A percentile compares a stretch with the other conserved stretches of the same genome.
Conservation (phyloP, 2,113 vertebrate genomes). For the Mormyrus iriodes region DNA sequence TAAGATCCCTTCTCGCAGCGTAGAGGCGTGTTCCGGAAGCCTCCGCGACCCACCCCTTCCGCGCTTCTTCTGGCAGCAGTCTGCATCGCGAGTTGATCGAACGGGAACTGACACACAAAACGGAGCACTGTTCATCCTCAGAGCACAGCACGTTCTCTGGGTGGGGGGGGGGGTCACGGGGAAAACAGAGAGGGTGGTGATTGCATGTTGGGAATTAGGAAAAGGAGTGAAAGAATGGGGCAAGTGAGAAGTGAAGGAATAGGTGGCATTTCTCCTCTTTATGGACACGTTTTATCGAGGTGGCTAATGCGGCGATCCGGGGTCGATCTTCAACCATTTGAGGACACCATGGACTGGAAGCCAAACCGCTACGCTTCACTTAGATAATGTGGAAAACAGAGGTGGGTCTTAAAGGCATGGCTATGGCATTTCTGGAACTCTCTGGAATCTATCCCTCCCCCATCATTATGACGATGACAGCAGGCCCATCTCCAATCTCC, state of each 20-base stretch:
- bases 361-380: not conserved
- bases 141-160: not conserved
- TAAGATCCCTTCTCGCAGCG: not conserved
- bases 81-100: not conserved
- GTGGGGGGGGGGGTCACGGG: conserved; percentile 28
- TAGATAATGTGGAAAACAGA: not conserved
- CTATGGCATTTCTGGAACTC: not conserved
- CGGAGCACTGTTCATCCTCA: not conserved
- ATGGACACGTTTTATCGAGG: not conserved
- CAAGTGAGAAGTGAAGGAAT: conserved; percentile 3
- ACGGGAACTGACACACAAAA: not conserved
- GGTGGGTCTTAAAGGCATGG: not conserved
- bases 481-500: not conserved
- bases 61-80: not conserved
- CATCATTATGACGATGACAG: not conserved
- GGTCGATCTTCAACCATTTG: not conserved
- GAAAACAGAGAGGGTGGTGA: conserved; percentile 39
- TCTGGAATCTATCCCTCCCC: not conserved
- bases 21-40: not conserved
- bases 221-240: conserved; percentile 36
- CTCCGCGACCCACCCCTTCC: not conserved
- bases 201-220: conserved; percentile 13
- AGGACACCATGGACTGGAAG: not conserved
- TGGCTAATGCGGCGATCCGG: not conserved
- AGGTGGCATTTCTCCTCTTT: not conserved